A percentile compares a stretch with the other conserved stretches of the same genome.
These are phyloP conservation scores for Phaonia tiefii DNA, from an alignment of 2,888 invertebrate species.

Conservation along the genomic window DNA sequence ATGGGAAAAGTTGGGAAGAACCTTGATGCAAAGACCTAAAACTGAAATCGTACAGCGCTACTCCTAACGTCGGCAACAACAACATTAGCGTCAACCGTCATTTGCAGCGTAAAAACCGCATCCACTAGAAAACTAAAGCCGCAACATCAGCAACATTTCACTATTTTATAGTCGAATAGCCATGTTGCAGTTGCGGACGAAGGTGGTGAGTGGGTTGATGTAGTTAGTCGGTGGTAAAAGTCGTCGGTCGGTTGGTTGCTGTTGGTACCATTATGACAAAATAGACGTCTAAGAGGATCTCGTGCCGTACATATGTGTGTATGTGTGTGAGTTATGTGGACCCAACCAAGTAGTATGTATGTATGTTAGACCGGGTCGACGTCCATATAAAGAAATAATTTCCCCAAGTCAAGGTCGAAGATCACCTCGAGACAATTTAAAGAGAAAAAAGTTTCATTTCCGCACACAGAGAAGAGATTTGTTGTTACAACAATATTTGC, in stretches of 20 bases:
- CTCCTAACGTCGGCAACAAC: constrained; percentile 13
- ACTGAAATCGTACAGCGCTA: constrained; percentile 44
- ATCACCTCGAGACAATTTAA: too few species aligned
- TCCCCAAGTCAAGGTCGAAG: too few species aligned
- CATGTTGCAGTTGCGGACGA: neutral
- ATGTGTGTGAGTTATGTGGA: constrained; percentile 9
- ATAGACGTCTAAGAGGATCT: constrained; percentile 58
- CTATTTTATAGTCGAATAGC: constrained; percentile 36
- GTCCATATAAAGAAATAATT: too few species aligned
- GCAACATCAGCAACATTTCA: constrained; percentile 60
- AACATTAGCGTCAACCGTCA: constrained; percentile 64
- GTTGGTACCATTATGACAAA: constrained; percentile 37
- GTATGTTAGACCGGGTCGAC: too few species aligned
- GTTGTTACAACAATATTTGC: too few species aligned
- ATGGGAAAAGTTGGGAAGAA: neutral
- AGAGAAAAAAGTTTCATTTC: too few species aligned
- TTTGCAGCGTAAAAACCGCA: constrained; percentile 63
- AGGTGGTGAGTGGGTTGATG: neutral
- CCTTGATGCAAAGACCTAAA: constrained; percentile 50
- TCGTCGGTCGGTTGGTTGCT: neutral
- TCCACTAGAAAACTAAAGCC: constrained; percentile 59
- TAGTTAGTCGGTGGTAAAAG: constrained; percentile 9
- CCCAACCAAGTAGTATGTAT: neutral
- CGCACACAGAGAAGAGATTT: too few species aligned
- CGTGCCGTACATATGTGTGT: constrained; percentile 18